Base-by-base conservation (phyloP, 2,113 vertebrate species). In the Electrona antarctica region DNA sequence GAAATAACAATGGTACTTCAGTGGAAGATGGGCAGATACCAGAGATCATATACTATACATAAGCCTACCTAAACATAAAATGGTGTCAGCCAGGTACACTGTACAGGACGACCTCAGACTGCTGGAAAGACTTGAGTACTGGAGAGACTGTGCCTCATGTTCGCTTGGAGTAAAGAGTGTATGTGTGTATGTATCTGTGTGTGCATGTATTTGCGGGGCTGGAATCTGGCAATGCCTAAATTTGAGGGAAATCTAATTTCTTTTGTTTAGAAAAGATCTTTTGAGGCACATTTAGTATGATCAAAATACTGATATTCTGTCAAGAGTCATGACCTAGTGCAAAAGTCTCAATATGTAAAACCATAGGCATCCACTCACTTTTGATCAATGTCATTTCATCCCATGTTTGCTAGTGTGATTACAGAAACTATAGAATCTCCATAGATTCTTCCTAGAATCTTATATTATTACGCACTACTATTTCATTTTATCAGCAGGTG, bases 11-110 rank as follows among this genome's bases (percentile, higher is more conserved):
- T 0, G 97, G 97, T 60, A 98, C 96, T 5, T 98, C 97, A 0
- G 95, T 97, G 92, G 97, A 98, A 89, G 96, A 98, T 21, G 97
- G 97, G 71, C 97, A 98, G 76, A 98, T 98, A 85, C 97, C 97
- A 73, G 96, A 98, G 91, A 98, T 98, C 72, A 97, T 98, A 87
- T 98, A 98, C 91, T 96, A 98, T 80, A 95, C 90, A 66, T 97
- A 94, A 92, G 62, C 77, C 70, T 67, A 14, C 46, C 33, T 41
- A 41, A 41, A 41, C 33, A 33, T 5, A 15, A 70, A 51, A 9
- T 11, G 0, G 10, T 79, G 75, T 73, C 69, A 47, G 15, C 63
- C 69, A 76, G 71, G 64, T 70, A 71, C 81, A 68, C 60, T 73
- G 61, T 77, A 84, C 76, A 72, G 62, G 69, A 45, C 81, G 67